phyloP scores from a whole-genome alignment of 2,888 invertebrate species.

The Oxytorus armatus region DNA sequence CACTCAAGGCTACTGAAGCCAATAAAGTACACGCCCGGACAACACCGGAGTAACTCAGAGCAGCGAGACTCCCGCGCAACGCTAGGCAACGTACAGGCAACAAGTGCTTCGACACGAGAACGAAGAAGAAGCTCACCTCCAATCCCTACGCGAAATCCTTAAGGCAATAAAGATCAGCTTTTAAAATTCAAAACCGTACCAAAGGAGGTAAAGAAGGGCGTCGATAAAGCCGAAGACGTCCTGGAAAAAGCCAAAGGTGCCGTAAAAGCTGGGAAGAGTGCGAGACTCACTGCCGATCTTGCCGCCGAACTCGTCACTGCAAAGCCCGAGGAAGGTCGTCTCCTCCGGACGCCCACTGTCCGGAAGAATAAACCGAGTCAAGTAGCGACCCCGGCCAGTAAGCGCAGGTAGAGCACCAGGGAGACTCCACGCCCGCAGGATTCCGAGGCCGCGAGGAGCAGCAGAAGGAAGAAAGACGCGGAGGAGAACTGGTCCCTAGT shows the following conservation, averaged over 20 bases:
- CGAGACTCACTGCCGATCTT: no score
- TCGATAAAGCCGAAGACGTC: no score
- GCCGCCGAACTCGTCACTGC: neutral
- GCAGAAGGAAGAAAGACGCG: neutral
- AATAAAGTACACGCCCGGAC: no score
- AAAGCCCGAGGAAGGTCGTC: neutral
- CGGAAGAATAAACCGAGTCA: neutral
- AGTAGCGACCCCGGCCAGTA: neutral
- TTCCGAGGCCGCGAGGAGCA: neutral
- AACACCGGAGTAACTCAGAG: no score
- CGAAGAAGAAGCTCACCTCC: constrained; percentile 23
- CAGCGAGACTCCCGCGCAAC: neutral
- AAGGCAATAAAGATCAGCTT: constrained; percentile 16
- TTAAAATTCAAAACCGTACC: constrained; percentile 24
- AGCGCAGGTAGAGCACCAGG: constrained; percentile 6
- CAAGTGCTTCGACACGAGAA: constrained; percentile 2
- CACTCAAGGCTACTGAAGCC: no score
- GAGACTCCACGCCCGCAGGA: no score
- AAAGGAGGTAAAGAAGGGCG: constrained; percentile 7
- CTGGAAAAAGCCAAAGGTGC: no score
- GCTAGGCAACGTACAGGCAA: constrained; percentile 15
- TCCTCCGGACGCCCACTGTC: neutral
- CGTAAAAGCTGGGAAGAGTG: no score
- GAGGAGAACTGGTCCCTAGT: neutral
- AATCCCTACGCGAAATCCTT: constrained; percentile 4